Evolutionary conservation across 2,113 vertebrate genomes (phyloP).

Genomic region (Pongo pygmaeus): DNA sequence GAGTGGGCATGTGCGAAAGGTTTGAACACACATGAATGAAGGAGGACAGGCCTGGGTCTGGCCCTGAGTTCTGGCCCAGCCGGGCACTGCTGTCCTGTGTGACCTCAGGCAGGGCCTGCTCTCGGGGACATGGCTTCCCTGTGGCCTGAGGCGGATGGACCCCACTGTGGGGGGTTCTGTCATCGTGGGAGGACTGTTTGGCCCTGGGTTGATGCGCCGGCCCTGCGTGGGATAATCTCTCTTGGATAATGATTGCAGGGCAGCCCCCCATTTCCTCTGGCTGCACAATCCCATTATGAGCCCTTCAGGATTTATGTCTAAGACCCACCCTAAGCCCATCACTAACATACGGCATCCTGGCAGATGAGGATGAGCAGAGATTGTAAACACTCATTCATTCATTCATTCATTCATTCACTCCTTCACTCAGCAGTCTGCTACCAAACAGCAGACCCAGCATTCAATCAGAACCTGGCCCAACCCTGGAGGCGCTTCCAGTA

Average conservation of each 20-base stretch:
- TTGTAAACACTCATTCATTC: neutral
- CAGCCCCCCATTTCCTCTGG: neutral
- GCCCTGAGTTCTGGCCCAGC: neutral
- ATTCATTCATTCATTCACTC: conserved; percentile 6
- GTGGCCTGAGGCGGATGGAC: neutral
- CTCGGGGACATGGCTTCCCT: neutral
- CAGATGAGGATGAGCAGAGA: neutral
- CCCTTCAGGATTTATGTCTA: conserved; percentile 26
- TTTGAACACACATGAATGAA: neutral
- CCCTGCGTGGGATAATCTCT: neutral
- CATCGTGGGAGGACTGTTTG: neutral
- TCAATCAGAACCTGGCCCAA: neutral
- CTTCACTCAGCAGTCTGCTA: neutral
- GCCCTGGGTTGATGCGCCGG: neutral
- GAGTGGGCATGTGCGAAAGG: neutral
- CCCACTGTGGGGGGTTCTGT: neutral
- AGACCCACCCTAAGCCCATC: conserved; percentile 46
- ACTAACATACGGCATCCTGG: conserved; percentile 56
- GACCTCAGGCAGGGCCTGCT: neutral
- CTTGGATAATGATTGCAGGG: neutral
- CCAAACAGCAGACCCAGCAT: neutral
- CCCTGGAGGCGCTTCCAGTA: neutral
- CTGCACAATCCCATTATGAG: conserved; percentile 50
- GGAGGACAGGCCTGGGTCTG: neutral
- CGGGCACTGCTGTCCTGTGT: neutral